A percentile compares a stretch with the other conserved stretches of the same genome.
Conservation (phyloP, 1,140 invertebrate species). For the Lordiphosa mommai region DNA sequence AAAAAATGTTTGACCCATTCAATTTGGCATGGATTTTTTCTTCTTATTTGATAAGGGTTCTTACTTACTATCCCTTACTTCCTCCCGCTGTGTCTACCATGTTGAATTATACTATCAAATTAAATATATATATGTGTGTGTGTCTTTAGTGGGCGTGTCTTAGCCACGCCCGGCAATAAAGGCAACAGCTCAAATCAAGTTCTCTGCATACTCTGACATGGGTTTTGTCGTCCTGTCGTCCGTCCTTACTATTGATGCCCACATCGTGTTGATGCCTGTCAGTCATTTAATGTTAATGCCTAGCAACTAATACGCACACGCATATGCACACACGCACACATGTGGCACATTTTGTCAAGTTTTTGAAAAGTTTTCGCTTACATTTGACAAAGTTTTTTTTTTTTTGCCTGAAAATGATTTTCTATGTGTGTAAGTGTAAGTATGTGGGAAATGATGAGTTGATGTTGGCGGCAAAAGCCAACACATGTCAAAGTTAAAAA, state of each 20-base stretch:
- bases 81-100: too few relatives aligned
- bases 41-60: too few relatives aligned
- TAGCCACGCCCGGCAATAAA: conserved; percentile 6
- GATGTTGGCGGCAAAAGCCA: conserved; percentile 61
- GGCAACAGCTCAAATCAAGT: conserved; percentile 2
- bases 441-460: conserved; percentile 53
- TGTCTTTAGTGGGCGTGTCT: not conserved
- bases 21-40: too few relatives aligned
- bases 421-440: too few relatives aligned
- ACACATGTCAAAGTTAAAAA: conserved; percentile 76
- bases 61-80: too few relatives aligned
- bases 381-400: conserved; percentile 39
- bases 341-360: conserved; percentile 65
- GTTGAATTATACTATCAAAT: too few relatives aligned
- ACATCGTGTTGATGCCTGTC: conserved; percentile 57
- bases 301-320: conserved; percentile 42
- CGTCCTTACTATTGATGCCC: not conserved
- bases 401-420: conserved; percentile 31
- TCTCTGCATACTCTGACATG: conserved; percentile 5
- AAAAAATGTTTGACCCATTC: too few relatives aligned
- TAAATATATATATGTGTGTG: too few relatives aligned
- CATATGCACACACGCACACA: conserved; percentile 15
- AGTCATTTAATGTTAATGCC: conserved; percentile 67
- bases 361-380: conserved; percentile 59
- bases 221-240: too few relatives aligned